A percentile compares a stretch with the other conserved stretches of the same genome.
phyloP scores from a whole-genome alignment of 2,797 vertebrate genomes.

The Xiphophorus birchmanni region DNA sequence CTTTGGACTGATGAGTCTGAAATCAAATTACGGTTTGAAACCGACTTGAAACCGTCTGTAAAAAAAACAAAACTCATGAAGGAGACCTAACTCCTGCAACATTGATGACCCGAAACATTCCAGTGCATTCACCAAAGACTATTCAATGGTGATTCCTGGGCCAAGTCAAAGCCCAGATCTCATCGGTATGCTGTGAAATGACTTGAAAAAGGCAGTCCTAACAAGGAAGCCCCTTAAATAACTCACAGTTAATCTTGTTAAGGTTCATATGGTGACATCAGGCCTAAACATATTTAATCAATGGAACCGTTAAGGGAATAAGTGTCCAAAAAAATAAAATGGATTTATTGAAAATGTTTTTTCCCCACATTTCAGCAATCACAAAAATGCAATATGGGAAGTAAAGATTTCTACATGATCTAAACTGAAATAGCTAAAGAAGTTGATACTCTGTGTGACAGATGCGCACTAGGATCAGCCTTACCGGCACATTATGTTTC shows the following conservation, averaged over 20 bases:
- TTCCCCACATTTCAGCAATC: too few relatives aligned
- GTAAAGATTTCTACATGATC: too few relatives aligned
- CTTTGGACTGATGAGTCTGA: not conserved
- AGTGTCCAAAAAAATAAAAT: too few relatives aligned
- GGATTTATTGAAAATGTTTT: too few relatives aligned
- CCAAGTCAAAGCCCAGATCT: not conserved
- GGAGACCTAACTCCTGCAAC: not conserved
- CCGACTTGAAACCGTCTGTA: not conserved
- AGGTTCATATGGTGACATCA: not conserved
- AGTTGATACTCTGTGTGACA: too few relatives aligned
- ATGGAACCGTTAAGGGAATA: too few relatives aligned
- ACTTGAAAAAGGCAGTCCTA: not conserved
- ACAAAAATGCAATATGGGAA: too few relatives aligned
- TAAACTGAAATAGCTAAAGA: too few relatives aligned
- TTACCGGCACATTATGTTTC: too few relatives aligned
- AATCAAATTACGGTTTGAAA: not conserved
- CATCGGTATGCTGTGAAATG: not conserved
- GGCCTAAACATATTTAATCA: too few relatives aligned
- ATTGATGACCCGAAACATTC: not conserved
- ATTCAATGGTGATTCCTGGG: not conserved
- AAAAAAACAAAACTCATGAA: not conserved
- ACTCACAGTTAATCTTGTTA: not conserved
- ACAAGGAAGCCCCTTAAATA: not conserved
- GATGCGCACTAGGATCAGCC: too few relatives aligned
- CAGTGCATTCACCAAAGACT: not conserved